A percentile compares a stretch with the other conserved stretches of the same genome.
These are phyloP conservation scores for Colossoma macropomum DNA, from an alignment of 2,113 vertebrate genomes.

Conservation along the genomic window DNA sequence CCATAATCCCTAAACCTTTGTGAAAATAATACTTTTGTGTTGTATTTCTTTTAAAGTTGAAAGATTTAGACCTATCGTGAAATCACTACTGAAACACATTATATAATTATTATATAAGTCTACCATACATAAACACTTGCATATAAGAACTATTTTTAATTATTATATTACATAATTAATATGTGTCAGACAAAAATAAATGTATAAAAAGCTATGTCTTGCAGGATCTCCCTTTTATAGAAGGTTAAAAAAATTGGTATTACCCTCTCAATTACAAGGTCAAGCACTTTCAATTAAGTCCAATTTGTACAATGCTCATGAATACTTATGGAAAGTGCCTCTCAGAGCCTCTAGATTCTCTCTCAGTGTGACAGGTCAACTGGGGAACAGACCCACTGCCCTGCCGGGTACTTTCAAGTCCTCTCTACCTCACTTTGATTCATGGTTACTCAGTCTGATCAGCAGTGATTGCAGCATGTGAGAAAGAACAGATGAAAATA, in stretches of 20 bases:
- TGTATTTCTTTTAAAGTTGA: no score
- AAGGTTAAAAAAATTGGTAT: not conserved
- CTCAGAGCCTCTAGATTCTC: not conserved
- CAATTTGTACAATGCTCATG: not conserved
- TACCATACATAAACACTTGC: no score
- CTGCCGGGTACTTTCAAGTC: not conserved
- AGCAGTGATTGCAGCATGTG: not conserved
- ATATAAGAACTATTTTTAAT: no score
- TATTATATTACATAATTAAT: no score
- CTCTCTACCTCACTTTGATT: not conserved
- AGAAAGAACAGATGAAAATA: not conserved
- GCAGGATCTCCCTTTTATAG: not conserved
- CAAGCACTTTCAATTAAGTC: slow-evolving; percentile 16
- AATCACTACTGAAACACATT: no score
- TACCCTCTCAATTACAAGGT: slow-evolving; percentile 36
- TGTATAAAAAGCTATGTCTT: no score
- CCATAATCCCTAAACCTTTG: no score
- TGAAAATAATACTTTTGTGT: no score
- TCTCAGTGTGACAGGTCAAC: not conserved
- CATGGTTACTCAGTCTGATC: not conserved
- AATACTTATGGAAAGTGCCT: slow-evolving; percentile 40
- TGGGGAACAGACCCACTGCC: not conserved
- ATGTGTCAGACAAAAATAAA: no score
- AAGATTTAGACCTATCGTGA: no score
- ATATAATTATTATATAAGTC: no score